A percentile compares a stretch with the other conserved stretches of the same genome.
Conservation (phyloP, 2,113 vertebrate species). For the Mustela nigripes region DNA sequence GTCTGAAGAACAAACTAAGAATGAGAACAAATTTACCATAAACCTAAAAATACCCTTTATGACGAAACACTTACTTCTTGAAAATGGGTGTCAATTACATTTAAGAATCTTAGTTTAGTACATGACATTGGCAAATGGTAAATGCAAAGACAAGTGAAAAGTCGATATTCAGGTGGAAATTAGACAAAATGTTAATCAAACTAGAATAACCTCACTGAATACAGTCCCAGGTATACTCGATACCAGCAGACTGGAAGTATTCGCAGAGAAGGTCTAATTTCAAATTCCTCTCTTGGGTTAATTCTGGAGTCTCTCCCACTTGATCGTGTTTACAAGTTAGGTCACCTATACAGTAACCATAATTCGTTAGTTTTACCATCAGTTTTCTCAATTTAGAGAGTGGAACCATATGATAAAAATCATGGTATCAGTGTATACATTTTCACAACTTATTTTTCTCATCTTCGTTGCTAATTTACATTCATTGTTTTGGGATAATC, state of each 20-base stretch:
- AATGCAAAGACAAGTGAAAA: constrained; percentile 81
- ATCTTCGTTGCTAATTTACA: not conserved
- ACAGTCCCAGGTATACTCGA: not conserved
- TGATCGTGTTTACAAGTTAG: not conserved
- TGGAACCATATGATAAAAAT: not conserved
- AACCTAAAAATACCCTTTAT: constrained; percentile 78
- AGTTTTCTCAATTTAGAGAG: not conserved
- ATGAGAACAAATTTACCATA: constrained; percentile 83
- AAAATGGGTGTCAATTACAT: constrained; percentile 79
- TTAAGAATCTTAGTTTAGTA: constrained; percentile 70
- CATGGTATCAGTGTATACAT: not conserved
- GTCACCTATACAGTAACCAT: not conserved
- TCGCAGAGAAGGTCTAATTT: not conserved
- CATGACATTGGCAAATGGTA: constrained; percentile 70
- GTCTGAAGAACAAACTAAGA: constrained; percentile 83
- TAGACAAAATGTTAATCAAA: constrained; percentile 81
- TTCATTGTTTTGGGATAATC: not conserved
- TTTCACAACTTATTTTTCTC: constrained; percentile 30
- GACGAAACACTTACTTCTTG: constrained; percentile 79
- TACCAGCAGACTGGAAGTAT: not conserved
- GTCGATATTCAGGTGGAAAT: constrained; percentile 77
- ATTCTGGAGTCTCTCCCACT: not conserved
- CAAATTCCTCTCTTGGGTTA: not conserved
- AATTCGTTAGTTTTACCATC: not conserved
- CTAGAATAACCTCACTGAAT: not conserved